These are phyloP conservation scores for Parasteatoda lunata DNA, from an alignment of 2,888 invertebrate genomes.

Conservation along the genomic window DNA sequence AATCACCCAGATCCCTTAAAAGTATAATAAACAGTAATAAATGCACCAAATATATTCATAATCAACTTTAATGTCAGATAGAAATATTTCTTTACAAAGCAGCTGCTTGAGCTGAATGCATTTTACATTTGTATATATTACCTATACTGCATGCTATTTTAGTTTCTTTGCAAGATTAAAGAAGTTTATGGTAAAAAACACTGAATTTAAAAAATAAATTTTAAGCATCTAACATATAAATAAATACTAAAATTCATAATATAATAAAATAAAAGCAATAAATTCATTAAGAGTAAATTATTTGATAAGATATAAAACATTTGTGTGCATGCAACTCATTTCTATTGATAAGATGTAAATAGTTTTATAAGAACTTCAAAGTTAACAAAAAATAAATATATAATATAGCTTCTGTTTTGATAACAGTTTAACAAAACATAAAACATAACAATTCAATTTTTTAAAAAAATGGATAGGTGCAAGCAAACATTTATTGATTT, in stretches of 20 bases:
- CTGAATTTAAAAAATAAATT: not conserved
- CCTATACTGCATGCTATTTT: slow-evolving; percentile 39
- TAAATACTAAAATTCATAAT: not conserved
- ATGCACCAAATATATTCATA: not conserved
- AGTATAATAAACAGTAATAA: no score
- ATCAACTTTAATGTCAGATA: slow-evolving; percentile 57
- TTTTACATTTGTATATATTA: slow-evolving; percentile 12
- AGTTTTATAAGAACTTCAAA: not conserved
- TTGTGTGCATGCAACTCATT: not conserved
- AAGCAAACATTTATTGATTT: slow-evolving; percentile 17
- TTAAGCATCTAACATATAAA: not conserved
- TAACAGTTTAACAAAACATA: slow-evolving; percentile 10
- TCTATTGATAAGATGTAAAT: not conserved
- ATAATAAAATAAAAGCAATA: not conserved
- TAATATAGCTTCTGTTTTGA: not conserved
- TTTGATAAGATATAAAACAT: not conserved
- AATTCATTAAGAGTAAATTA: not conserved
- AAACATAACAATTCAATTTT: slow-evolving; percentile 10
- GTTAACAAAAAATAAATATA: not conserved
- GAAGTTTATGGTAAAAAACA: not conserved
- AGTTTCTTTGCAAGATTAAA: not conserved
- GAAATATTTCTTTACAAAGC: slow-evolving; percentile 56
- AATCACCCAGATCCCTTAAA: no score
- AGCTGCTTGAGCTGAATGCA: slow-evolving; percentile 32
- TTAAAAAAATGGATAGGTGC: slow-evolving; percentile 9